Evolutionary conservation across 1,140 invertebrate species (phyloP).

Genomic region (Pantala flavescens): DNA sequence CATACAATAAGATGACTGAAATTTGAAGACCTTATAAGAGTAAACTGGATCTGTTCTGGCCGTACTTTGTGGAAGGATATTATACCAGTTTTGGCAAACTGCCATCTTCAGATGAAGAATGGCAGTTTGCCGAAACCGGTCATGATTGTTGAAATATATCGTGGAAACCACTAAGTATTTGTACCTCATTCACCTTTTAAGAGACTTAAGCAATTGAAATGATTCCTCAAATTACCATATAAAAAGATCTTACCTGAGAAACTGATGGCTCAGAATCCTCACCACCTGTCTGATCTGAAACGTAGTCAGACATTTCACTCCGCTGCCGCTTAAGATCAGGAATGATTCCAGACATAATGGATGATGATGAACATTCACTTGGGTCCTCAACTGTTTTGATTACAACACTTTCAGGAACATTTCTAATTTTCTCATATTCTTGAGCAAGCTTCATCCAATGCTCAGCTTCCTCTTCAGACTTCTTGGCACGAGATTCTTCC

Average conservation of each 20-base stretch:
- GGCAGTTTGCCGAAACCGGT: too few species aligned
- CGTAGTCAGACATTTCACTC: constrained; percentile 28
- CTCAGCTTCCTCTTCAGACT: background rate
- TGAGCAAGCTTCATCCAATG: background rate
- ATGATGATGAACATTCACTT: background rate
- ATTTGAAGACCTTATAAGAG: too few species aligned
- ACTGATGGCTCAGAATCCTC: background rate
- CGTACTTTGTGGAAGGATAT: too few species aligned
- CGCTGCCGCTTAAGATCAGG: constrained; percentile 22
- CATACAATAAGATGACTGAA: too few species aligned
- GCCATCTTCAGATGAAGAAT: too few species aligned
- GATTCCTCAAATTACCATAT: too few species aligned
- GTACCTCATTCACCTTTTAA: too few species aligned
- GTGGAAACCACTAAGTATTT: too few species aligned
- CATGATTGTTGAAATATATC: too few species aligned
- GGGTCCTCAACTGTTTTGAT: background rate
- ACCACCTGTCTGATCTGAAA: constrained; percentile 19
- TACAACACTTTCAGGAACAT: background rate
- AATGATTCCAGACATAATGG: constrained; percentile 4
- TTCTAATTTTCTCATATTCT: background rate
- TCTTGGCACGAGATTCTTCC: background rate
- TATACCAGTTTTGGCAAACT: too few species aligned
- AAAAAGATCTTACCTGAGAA: background rate
- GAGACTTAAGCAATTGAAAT: too few species aligned
- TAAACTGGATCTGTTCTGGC: too few species aligned